Evolutionary conservation across 2,113 vertebrate genomes (phyloP).

Genomic region (Microtus ochrogaster): DNA sequence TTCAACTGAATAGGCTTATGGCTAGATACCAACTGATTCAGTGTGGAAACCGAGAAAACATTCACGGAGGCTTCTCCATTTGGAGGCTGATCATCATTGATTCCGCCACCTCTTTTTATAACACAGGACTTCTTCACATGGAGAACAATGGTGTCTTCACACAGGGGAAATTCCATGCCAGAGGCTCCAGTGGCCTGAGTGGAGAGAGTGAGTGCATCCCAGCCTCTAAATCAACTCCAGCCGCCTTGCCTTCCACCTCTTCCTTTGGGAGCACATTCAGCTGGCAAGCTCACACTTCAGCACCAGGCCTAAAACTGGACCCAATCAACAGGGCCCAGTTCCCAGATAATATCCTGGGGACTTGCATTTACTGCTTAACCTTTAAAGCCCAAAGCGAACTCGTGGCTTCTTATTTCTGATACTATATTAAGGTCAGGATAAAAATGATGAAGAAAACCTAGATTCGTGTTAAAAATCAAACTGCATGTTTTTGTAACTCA

Average conservation of each 20-base stretch:
- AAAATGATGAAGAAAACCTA: slow-evolving; percentile 66
- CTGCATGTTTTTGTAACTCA: slow-evolving; percentile 88
- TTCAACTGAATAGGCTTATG: slow-evolving; percentile 32
- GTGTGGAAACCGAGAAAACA: slow-evolving; percentile 68
- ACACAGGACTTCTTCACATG: slow-evolving; percentile 67
- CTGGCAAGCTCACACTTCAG: slow-evolving; percentile 55
- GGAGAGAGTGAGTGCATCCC: slow-evolving; percentile 59
- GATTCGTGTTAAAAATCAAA: slow-evolving; percentile 77
- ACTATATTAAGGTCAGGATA: slow-evolving; percentile 49
- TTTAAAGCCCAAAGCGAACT: slow-evolving; percentile 69
- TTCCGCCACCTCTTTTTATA: slow-evolving; percentile 64
- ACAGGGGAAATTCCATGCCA: slow-evolving; percentile 62
- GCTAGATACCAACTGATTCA: slow-evolving; percentile 31
- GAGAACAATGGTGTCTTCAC: slow-evolving; percentile 79
- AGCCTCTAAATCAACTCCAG: slow-evolving; percentile 77
- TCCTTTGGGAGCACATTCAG: slow-evolving; percentile 68
- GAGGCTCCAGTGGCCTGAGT: slow-evolving; percentile 67
- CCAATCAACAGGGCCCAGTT: slow-evolving; percentile 41
- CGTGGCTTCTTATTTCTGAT: slow-evolving; percentile 66
- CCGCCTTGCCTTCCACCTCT: neutral
- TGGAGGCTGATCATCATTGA: slow-evolving; percentile 73
- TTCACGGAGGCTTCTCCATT: slow-evolving; percentile 65
- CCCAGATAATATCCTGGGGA: slow-evolving; percentile 24
- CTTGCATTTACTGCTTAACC: slow-evolving; percentile 55
- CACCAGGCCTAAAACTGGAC: slow-evolving; percentile 72